Percentiles rank a stretch among this genome's conserved stretches.
Conservation (phyloP, 2,113 vertebrate species). For the Lasiurus cinereus region DNA sequence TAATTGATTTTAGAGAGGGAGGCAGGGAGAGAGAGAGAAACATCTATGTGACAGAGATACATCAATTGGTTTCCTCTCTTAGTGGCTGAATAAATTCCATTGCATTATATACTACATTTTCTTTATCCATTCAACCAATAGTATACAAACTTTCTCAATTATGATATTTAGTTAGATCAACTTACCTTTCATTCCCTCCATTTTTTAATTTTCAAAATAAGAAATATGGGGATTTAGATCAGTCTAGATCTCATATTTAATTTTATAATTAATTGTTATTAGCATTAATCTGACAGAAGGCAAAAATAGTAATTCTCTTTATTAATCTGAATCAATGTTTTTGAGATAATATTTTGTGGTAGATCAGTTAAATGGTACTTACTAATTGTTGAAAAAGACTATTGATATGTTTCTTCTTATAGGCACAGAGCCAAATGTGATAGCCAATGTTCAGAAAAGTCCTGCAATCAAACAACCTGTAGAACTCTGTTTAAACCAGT, state of each 20-base stretch:
- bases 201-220: slow-evolving; percentile 3
- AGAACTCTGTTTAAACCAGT: neutral
- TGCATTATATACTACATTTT: neutral
- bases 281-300: neutral
- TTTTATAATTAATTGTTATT: neutral
- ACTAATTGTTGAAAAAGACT: neutral
- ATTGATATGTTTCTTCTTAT: neutral
- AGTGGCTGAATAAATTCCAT: neutral
- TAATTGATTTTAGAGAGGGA: no score
- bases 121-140: neutral
- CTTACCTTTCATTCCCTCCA: neutral
- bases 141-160: neutral
- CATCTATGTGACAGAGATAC: no score
- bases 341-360: neutral
- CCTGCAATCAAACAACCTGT: neutral
- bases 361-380: neutral
- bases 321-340: neutral
- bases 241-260: neutral
- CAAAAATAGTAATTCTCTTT: neutral
- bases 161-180: neutral
- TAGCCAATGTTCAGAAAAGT: neutral
- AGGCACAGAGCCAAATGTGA: neutral
- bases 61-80: no score
- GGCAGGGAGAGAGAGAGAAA: no score
- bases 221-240: neutral